Evolutionary conservation across 2,888 invertebrate species (phyloP), one percentile per base, ranked within the genome.

Genomic region (Baronia brevicornis): DNA sequence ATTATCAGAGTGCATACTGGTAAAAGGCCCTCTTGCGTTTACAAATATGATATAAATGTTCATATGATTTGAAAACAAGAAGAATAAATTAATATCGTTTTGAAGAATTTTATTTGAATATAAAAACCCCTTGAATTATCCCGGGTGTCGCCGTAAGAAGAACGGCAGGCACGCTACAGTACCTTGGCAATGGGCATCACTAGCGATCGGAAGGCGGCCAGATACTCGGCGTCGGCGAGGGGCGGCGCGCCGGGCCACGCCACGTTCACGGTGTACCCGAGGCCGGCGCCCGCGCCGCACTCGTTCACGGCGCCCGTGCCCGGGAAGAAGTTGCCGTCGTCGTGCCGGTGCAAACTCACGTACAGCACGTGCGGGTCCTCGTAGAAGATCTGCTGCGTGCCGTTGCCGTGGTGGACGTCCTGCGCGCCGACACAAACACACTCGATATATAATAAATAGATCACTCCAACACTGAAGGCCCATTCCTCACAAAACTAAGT

Each of bases 271-370:
- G 95, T 98, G 86, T 90, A 97, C 31, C 98, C 98, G 40, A 93
- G 80, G 2, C 97, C 98, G 40, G 92, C 88, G 41, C 94, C 96
- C 5, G 90, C 88, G 38, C 98, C 98, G 75, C 95, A 94, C 89
- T 97, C 98, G 31, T 89, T 90, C 21, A 95, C 94, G 26, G 95
- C 95, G 36, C 99, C 99, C 2, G 99, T 99, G 43, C 98, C 99
- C n/a, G 98, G 98, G 86, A 98, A 98, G 85, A 98, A 98, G 84
- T 98, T 98, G 15, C 98, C 99, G 72, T 97, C 96, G 87, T 99
- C 99, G 87, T 99, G 98, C 52, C 99, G 93, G 87, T 99, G 99
- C 66, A 99, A 90, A 51, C 97, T 97, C 60, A 99, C 88, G 85
- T 98, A 99, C 52, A 99, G 88, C 51, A 98, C 94, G 61, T 92